Base-by-base conservation (phyloP, 2,888 invertebrate species). In the Crioceris asparagi region DNA sequence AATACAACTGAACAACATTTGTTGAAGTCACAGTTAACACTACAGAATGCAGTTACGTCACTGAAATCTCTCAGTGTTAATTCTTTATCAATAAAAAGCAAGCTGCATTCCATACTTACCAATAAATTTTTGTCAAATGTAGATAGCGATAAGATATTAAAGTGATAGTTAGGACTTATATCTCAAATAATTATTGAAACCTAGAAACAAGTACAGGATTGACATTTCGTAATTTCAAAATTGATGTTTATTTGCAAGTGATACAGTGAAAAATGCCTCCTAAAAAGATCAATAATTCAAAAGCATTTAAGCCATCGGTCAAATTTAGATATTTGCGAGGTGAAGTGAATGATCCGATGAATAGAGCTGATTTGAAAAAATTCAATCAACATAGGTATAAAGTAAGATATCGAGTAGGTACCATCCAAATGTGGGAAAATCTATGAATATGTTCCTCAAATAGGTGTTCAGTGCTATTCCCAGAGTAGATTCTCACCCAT, bases 401-500 rank as follows among this genome's bases (percentile, higher is more conserved):
- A 11, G 14, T 29, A 8, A 30, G 14, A 21, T 36, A 15, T 17
- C 14, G 11, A 15, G 19, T n/a, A 2, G 25, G 17, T 25, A 23
- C 25, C 17, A 17, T 15, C 17, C 17, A 4, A 26, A 17, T 19
- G n/a, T 15, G 11, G 15, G 25, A 7, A 21, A 30, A 31, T 10
- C 33, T 6, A 17, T 34, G 10, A 27, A 5, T 23, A 26, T 25
- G 25, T 34, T 38, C 34, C 26, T 33, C 30, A 34, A 45, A 36
- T 31, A 57, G 55, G 38, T 57, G n/a, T 60, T 56, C 37, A 45
- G 43, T 29, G 56, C 54, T 1, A 43, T 46, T 40, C 41, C 55
- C 6, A 40, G 41, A 35, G 66, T 72, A 12, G 75, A 78, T 48
- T 67, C 69, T 41, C 61, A 55, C 11, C 68, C 77, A 0, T 73